These are phyloP conservation scores for Ficedula albicollis DNA, from an alignment of 2,797 vertebrate genomes.

Conservation along the genomic window DNA sequence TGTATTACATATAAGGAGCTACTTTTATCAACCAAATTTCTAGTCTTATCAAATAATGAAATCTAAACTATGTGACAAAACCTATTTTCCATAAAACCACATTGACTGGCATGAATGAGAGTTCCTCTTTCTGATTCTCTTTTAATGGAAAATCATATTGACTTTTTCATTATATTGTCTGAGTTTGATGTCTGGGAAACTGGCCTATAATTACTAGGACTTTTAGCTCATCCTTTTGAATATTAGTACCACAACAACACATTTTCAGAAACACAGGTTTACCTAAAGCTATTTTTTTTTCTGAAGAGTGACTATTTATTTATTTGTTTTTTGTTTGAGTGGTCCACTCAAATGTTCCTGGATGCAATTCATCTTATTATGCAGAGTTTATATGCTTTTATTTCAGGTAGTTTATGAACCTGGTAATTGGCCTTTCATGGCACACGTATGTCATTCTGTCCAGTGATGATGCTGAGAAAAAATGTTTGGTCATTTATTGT, in stretches of 20 bases:
- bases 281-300: not conserved
- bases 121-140: not conserved
- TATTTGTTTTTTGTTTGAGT: not conserved
- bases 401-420: not conserved
- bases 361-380: not conserved
- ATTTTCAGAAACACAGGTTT: not conserved
- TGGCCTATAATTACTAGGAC: not conserved
- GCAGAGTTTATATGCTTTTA: not conserved
- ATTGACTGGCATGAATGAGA: not conserved
- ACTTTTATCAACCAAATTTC: not conserved
- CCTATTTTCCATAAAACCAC: not conserved
- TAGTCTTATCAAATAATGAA: constrained; percentile 47
- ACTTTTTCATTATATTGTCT: constrained; percentile 12
- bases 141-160: constrained; percentile 2
- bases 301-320: not conserved
- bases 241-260: fast-evolving
- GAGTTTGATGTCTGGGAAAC: not conserved
- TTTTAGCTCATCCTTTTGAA: not conserved
- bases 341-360: not conserved
- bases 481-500: not conserved
- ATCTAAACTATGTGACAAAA: constrained; percentile 21
- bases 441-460: not conserved
- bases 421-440: not conserved
- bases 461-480: not conserved
- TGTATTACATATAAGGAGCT: not conserved